Percentiles rank a stretch among this genome's conserved stretches.
Evolutionary conservation across 1,140 invertebrate genomes (phyloP).

Genomic region (Atta cephalotes): DNA sequence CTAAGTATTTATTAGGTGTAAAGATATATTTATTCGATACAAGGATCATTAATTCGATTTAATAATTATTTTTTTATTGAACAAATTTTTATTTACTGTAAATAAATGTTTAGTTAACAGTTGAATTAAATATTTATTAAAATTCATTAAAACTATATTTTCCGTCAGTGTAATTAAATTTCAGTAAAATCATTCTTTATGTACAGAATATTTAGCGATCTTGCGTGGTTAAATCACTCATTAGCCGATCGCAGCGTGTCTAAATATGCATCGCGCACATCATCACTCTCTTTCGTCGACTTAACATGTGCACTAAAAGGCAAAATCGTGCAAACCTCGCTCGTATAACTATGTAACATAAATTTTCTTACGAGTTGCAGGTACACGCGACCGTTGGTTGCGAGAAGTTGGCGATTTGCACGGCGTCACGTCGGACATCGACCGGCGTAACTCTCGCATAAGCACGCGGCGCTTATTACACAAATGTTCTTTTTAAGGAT

Average conservation of each 20-base stretch:
- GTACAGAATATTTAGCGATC: background rate
- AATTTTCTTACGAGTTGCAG: conserved; percentile 46
- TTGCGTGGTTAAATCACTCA: background rate
- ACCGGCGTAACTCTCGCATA: conserved; percentile 29
- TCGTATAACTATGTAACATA: background rate
- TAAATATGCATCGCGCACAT: background rate
- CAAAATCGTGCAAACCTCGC: conserved; percentile 32
- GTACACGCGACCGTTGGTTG: conserved; percentile 14
- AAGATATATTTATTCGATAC: too few species aligned
- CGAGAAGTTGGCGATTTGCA: background rate
- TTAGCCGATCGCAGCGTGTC: background rate
- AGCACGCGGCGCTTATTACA: conserved; percentile 66
- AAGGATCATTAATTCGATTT: too few species aligned
- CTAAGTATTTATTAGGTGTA: too few species aligned
- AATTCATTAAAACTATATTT: too few species aligned
- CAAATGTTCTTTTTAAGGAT: conserved; percentile 54
- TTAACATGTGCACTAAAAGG: conserved; percentile 24
- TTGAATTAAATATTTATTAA: too few species aligned
- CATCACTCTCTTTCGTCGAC: background rate
- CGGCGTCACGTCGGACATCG: conserved; percentile 19
- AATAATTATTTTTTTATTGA: too few species aligned
- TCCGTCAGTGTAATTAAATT: too few species aligned
- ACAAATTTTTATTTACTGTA: too few species aligned
- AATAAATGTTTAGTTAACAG: too few species aligned
- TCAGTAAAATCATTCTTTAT: too few species aligned